A percentile compares a stretch with the other conserved stretches of the same genome.
These are phyloP conservation scores for Oceanodroma tethys DNA, from an alignment of 2,113 vertebrate species.

Conservation along the genomic window DNA sequence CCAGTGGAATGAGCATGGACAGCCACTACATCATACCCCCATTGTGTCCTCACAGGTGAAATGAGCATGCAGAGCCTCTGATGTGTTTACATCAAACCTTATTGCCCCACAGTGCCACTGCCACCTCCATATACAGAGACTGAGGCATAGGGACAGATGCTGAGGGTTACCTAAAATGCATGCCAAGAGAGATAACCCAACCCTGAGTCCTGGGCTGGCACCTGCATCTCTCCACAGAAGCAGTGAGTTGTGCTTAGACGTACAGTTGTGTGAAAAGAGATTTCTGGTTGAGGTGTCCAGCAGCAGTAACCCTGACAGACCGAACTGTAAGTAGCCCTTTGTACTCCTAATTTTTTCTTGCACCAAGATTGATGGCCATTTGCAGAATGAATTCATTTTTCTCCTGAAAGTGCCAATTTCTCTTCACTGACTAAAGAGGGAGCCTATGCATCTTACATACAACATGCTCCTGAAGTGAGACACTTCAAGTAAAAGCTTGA, in stretches of 20 bases:
- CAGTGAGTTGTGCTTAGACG: background rate
- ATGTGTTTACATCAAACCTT: background rate
- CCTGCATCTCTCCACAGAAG: too few species aligned
- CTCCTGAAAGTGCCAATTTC: background rate
- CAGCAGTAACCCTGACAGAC: background rate
- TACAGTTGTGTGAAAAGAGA: background rate
- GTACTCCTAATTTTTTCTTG: fast-evolving
- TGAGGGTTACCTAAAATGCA: background rate
- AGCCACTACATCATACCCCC: too few species aligned
- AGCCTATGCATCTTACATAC: background rate
- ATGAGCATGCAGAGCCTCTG: background rate
- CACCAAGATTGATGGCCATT: background rate
- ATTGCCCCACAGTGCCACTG: background rate
- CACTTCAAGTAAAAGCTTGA: background rate
- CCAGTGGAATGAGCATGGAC: background rate
- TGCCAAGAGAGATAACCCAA: background rate
- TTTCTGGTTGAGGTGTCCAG: background rate
- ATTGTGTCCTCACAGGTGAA: too few species aligned
- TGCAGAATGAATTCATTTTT: background rate
- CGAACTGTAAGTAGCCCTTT: background rate
- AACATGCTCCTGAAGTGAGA: background rate
- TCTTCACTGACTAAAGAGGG: background rate
- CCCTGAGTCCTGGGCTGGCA: background rate
- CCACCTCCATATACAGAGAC: background rate
- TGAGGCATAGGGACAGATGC: background rate